phyloP scores from a whole-genome alignment of 2,797 vertebrate genomes.

The Pempheris klunzingeri region DNA sequence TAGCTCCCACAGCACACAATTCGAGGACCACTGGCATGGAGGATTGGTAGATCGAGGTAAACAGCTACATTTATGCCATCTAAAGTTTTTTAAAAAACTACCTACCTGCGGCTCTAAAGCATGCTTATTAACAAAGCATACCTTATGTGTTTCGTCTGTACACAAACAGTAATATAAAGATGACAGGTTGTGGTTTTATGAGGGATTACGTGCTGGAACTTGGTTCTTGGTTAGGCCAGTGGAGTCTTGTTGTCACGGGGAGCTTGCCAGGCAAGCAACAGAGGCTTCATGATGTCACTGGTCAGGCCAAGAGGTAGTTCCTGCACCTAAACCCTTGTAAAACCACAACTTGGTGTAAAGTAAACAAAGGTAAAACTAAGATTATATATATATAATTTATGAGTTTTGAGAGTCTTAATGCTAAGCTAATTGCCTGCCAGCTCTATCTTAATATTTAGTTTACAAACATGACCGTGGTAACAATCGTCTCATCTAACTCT shows the following conservation, averaged over 20 bases:
- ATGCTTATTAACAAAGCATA: neutral
- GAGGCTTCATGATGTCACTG: conserved; percentile 13
- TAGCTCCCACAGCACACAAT: too few relatives aligned
- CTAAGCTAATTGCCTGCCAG: neutral
- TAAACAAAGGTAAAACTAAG: conserved; percentile 12
- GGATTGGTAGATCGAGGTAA: neutral
- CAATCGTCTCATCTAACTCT: neutral
- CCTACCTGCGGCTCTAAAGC: neutral
- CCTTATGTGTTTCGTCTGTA: conserved; percentile 8
- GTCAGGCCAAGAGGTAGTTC: conserved; percentile 5
- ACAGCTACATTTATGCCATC: neutral
- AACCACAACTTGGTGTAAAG: neutral
- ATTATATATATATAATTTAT: neutral
- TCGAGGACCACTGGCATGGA: too few relatives aligned
- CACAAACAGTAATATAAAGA: conserved; percentile 31
- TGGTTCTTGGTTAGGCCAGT: neutral
- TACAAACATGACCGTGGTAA: neutral
- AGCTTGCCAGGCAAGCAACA: conserved; percentile 18
- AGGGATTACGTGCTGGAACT: conserved; percentile 6
- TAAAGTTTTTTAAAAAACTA: too few relatives aligned
- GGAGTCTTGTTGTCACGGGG: conserved; percentile 19
- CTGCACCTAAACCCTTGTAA: neutral
- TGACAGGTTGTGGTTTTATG: conserved; percentile 13
- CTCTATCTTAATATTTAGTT: neutral
- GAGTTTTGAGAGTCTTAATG: neutral